phyloP scores from a whole-genome alignment of 1,140 invertebrate genomes.

The Drosophila dunni region DNA sequence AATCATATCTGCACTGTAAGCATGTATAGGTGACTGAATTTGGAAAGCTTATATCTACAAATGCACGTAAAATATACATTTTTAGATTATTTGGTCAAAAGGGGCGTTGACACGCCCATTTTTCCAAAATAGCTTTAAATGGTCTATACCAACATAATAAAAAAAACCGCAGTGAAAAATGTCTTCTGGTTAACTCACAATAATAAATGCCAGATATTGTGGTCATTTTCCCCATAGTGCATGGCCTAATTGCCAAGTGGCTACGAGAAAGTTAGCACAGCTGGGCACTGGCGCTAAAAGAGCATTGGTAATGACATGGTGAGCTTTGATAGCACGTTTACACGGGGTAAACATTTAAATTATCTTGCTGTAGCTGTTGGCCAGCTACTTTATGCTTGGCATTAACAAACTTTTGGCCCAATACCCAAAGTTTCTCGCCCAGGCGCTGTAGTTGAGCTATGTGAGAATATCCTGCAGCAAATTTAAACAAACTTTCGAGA shows the following conservation, averaged over 20 bases:
- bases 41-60: no score
- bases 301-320: slow-evolving; percentile 51
- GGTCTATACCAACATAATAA: no score
- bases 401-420: slow-evolving; percentile 29
- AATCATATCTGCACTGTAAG: no score
- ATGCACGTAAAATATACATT: no score
- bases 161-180: no score
- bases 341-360: slow-evolving; percentile 36
- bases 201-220: no score
- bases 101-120: no score
- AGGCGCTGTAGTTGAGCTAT: not conserved
- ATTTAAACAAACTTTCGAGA: slow-evolving; percentile 14
- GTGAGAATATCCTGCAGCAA: not conserved
- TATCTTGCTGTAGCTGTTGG: not conserved
- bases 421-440: slow-evolving; percentile 18
- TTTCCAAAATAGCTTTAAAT: no score
- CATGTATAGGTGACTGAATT: no score
- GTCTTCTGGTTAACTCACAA: no score
- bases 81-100: no score
- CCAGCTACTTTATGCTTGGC: not conserved
- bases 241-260: slow-evolving; percentile 56
- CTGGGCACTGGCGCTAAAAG: slow-evolving; percentile 27
- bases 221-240: no score
- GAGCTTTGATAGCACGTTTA: slow-evolving; percentile 11
- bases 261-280: slow-evolving; percentile 46